A percentile compares a stretch with the other conserved stretches of the same genome.
phyloP scores from a whole-genome alignment of 2,888 invertebrate species.

The Automeris io region DNA sequence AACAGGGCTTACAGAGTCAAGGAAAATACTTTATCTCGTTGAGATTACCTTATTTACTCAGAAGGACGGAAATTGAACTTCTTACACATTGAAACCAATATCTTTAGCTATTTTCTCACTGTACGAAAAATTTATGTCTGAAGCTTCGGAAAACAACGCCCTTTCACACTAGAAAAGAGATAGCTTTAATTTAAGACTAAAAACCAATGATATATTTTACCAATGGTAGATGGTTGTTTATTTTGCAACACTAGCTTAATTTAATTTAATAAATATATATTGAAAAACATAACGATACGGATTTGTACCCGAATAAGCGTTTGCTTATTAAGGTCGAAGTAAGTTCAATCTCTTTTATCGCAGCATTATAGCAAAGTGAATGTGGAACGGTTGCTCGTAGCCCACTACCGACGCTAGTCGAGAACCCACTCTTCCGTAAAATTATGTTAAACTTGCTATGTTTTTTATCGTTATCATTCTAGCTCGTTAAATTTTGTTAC shows the following conservation, averaged over 20 bases:
- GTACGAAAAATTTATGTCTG: conserved; percentile 22
- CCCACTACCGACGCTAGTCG: conserved; percentile 43
- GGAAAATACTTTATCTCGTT: conserved; percentile 27
- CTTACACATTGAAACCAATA: conserved; percentile 45
- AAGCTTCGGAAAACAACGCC: conserved; percentile 11
- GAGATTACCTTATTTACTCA: conserved; percentile 40
- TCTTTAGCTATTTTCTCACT: conserved; percentile 37
- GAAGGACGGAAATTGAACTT: conserved; percentile 42
- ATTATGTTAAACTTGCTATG: conserved; percentile 64
- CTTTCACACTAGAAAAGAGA: conserved; percentile 5
- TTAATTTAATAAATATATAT: background rate
- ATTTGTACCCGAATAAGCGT: conserved; percentile 38
- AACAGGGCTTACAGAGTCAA: background rate
- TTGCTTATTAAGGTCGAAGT: conserved; percentile 63
- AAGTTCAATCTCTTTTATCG: conserved; percentile 73
- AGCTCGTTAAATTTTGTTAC: conserved; percentile 27
- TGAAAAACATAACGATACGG: conserved; percentile 37
- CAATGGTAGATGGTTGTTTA: background rate
- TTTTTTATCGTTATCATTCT: conserved; percentile 47
- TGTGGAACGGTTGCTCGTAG: conserved; percentile 53
- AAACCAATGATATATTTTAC: conserved; percentile 6
- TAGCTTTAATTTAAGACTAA: conserved; percentile 9
- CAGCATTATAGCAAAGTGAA: conserved; percentile 57
- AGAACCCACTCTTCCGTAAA: conserved; percentile 59
- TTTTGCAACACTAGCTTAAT: background rate